A percentile compares a stretch with the other conserved stretches of the same genome.
These are phyloP conservation scores for Pithys albifrons DNA, from an alignment of 2,113 vertebrate genomes.

Conservation along the genomic window DNA sequence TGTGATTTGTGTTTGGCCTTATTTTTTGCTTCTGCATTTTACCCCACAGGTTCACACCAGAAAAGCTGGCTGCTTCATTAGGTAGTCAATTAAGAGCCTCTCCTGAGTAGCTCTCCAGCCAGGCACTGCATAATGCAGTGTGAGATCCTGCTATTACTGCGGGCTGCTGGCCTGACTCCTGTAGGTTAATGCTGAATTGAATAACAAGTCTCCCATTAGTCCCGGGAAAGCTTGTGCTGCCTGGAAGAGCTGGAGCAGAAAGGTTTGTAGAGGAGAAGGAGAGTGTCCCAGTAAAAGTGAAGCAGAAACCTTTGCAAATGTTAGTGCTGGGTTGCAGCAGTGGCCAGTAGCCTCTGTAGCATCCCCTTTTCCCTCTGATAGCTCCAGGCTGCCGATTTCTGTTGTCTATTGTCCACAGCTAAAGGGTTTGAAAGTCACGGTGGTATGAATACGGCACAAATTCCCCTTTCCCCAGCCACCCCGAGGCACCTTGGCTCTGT, in stretches of 20 bases:
- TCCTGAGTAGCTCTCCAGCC: constrained; percentile 63
- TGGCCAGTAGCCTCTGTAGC: constrained; percentile 11
- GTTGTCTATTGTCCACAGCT: constrained; percentile 75
- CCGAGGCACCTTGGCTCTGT: constrained; percentile 71
- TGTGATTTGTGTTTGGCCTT: neutral
- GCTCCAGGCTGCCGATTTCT: constrained; percentile 69
- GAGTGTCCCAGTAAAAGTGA: constrained; percentile 23
- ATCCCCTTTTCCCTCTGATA: constrained; percentile 22
- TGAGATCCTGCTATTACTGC: constrained; percentile 35
- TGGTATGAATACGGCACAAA: constrained; percentile 73
- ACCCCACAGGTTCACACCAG: constrained; percentile 41
- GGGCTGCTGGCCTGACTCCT: constrained; percentile 1
- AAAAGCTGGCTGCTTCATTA: constrained; percentile 56
- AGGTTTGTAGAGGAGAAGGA: constrained; percentile 2
- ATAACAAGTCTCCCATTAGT: constrained; percentile 34
- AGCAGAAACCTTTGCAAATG: constrained; percentile 45
- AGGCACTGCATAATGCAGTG: constrained; percentile 20
- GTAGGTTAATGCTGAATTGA: constrained; percentile 46
- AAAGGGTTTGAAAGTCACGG: constrained; percentile 70
- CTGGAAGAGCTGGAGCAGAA: neutral
- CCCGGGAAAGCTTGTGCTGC: constrained; percentile 2
- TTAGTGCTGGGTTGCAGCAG: constrained; percentile 12
- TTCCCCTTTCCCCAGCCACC: constrained; percentile 71
- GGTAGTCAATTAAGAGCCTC: constrained; percentile 61
- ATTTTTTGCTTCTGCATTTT: constrained; percentile 24